Evolutionary conservation across 30 jellyfish, hydroid and myxozoan genomes (phyloP), one percentile per base, ranked within the genome.

Genomic region (Hydractinia symbiolongicarpus): DNA sequence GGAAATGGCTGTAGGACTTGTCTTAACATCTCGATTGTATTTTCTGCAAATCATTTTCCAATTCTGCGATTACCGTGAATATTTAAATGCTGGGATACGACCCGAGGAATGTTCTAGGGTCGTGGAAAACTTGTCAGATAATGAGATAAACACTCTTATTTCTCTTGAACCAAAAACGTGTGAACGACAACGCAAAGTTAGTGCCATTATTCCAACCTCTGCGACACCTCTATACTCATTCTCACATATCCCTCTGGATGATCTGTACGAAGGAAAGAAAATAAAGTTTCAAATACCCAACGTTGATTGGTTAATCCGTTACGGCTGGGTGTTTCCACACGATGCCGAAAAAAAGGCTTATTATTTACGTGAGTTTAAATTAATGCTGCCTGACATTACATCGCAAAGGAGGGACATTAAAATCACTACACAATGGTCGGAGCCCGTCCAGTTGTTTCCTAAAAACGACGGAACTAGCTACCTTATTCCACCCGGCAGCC

Each of bases 41-140:
- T 73, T 72, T 50, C 61, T 67, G 61, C 93, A 84, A 55, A 57
- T 69, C 0, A 49, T 77, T 5, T 54, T 66, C 6, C 87, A 77
- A 55, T 67, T 75, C 52, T 84, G 93, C 52, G 74, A 84, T 74
- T 75, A 44, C 66, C 72, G 78, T n/a, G 87, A 84, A 68, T 84
- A 57, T 78, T 75, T 62, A 49, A 77, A 84, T 49, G 93, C 83
- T 7, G 93, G 93, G 7, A 83, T 19, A 11, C 68, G 70, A 73
- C 93, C 93, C 6, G 21, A 70, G 5, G 83, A 61, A n/a, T 84
- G 93, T 72, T 68, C 71, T 5, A 51, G 53, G 11, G 86, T 84
- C 11, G 49, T 72, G 71, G 51, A 58, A 20, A 61, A 73, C 19
- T 51, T 82, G 30, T 81, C 66, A 7, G 79, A 72, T 16, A 72